phyloP scores from a whole-genome alignment of 2,888 invertebrate species.

The Drosophila putrida region DNA sequence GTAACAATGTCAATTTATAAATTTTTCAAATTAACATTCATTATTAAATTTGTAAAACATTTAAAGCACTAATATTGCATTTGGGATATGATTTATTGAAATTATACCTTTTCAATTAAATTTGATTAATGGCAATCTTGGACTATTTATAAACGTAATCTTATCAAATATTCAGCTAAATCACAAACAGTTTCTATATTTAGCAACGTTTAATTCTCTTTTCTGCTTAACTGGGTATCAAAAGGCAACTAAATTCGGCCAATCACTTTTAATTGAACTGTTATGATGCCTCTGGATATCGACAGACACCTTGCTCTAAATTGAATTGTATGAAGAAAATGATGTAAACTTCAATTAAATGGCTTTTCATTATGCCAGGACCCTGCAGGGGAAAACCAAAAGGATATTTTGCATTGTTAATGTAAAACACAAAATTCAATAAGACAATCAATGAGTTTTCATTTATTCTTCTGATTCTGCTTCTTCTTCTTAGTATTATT shows the following conservation, averaged over 20 bases:
- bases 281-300: constrained; percentile 11
- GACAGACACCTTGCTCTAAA: constrained; percentile 4
- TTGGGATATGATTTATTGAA: background rate
- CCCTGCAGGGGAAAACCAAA: background rate
- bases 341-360: constrained; percentile 40
- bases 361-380: constrained; percentile 22
- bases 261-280: constrained; percentile 48
- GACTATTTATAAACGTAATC: no score
- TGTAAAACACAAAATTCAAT: constrained; percentile 62
- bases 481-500: constrained; percentile 10
- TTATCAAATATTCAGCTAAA: background rate
- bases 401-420: constrained; percentile 29
- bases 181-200: background rate
- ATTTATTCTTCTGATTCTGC: no score
- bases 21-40: background rate
- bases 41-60: background rate
- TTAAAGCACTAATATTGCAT: background rate
- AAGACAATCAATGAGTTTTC: constrained; percentile 75
- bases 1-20: background rate
- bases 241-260: background rate
- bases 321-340: constrained; percentile 17
- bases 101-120: background rate
- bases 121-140: background rate
- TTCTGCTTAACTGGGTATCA: background rate
- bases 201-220: background rate